These are phyloP conservation scores for Pycnomerus fuliginosus DNA, from an alignment of 2,888 invertebrate genomes.

Conservation along the genomic window DNA sequence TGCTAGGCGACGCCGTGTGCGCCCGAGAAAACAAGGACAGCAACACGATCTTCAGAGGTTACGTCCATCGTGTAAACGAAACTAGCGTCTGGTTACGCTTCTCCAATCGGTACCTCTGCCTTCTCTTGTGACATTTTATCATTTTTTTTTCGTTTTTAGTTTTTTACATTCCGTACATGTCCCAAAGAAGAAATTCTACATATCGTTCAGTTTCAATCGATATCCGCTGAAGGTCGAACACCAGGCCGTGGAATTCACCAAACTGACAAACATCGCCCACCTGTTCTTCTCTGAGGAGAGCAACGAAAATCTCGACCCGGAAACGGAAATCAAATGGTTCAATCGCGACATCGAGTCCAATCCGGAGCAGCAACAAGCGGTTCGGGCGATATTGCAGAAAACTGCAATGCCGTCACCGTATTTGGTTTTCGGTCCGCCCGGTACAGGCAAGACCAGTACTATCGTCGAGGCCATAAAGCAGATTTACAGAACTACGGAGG, in stretches of 20 bases:
- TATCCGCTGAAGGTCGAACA: slow-evolving; percentile 40
- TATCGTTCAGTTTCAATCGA: slow-evolving; percentile 43
- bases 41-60: slow-evolving; percentile 38
- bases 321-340: slow-evolving; percentile 21
- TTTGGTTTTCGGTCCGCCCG: slow-evolving; percentile 61
- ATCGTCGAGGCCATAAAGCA: slow-evolving; percentile 64
- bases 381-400: slow-evolving; percentile 54
- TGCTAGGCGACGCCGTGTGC: slow-evolving; percentile 41
- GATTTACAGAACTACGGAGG: slow-evolving; percentile 35
- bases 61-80: slow-evolving; percentile 35
- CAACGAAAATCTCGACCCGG: neutral
- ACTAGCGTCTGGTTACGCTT: slow-evolving; percentile 37
- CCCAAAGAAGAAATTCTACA: slow-evolving; percentile 32
- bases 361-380: slow-evolving; percentile 55
- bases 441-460: slow-evolving; percentile 72
- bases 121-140: too few species aligned
- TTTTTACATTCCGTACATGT: slow-evolving; percentile 23
- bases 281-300: slow-evolving; percentile 36
- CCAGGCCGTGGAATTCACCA: slow-evolving; percentile 38
- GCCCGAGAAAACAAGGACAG: slow-evolving; percentile 27
- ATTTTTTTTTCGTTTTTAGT: slow-evolving; percentile 18
- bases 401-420: slow-evolving; percentile 57
- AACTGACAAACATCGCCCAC: slow-evolving; percentile 27
- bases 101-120: slow-evolving; percentile 35
- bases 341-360: slow-evolving; percentile 49